Percentiles rank a stretch among this genome's conserved stretches.
phyloP scores from a whole-genome alignment of 2,888 invertebrate genomes.

The Sicus ferrugineus region DNA sequence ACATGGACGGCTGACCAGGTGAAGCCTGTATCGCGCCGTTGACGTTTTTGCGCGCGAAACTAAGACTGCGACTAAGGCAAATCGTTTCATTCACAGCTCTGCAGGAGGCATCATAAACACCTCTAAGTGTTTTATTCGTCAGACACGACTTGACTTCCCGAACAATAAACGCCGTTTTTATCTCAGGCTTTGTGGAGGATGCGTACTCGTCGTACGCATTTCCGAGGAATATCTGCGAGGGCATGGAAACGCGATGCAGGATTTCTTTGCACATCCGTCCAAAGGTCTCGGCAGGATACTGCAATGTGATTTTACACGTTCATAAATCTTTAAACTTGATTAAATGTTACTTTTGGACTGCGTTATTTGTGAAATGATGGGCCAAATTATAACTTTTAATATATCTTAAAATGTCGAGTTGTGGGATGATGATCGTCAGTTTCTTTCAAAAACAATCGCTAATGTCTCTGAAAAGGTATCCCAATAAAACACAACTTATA shows the following conservation, averaged over 20 bases:
- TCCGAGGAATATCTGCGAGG: slow-evolving; percentile 23
- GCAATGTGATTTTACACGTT: slow-evolving; percentile 15
- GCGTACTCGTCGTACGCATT: neutral
- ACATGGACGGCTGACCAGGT: neutral
- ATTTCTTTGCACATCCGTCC: slow-evolving; percentile 12
- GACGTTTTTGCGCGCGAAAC: neutral
- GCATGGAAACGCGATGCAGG: neutral
- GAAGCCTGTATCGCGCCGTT: neutral
- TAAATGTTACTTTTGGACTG: neutral
- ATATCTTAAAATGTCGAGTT: no score
- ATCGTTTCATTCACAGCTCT: slow-evolving; percentile 51
- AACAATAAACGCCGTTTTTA: slow-evolving; percentile 6
- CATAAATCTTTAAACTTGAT: slow-evolving; percentile 2
- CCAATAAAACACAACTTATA: no score
- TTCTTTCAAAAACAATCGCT: no score
- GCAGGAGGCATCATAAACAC: slow-evolving; percentile 56
- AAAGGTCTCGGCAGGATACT: slow-evolving; percentile 6
- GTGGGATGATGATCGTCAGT: no score
- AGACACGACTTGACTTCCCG: slow-evolving; percentile 36
- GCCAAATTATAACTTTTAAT: no score
- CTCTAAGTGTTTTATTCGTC: slow-evolving; percentile 56
- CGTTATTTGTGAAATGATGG: neutral
- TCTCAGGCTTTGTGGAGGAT: neutral
- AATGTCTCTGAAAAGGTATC: no score
- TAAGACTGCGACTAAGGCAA: neutral